Base-by-base conservation (phyloP, 92 coral and sea anemone species). In the Zoanthus solanderi region DNA sequence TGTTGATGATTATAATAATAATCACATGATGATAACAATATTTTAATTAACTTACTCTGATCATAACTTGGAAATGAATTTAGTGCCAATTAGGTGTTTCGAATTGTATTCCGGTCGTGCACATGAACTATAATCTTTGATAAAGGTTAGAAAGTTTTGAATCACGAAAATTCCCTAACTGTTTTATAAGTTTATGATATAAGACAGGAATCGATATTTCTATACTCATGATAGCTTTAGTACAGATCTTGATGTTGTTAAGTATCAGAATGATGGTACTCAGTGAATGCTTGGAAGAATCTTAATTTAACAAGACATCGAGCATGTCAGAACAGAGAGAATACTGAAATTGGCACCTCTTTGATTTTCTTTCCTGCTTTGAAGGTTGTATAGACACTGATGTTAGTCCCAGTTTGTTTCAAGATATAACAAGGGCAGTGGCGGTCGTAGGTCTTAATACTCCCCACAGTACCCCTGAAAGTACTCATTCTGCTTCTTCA, bases 381-480 rank as follows among this genome's bases (percentile, higher is more conserved):
- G 75, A 81, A 90, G 92, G 92, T 78, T 90, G 92, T 72, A 72
- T 86, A 31, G 92, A 90, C 76, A 88, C 88, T 15, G 92, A 90
- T 23, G 87, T 78, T 65, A 90, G 84, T 71, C 83, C 90, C 17
- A 78, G 78, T 86, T 71, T 79, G 17, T 90, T 71, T 72, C 87
- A 90, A 63, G 92, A 90, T 71, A 75, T 90, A 32, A 61, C 78
- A 75, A 79, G 92, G 83, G 89, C 92, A 8, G 37, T 81, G 61
- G 85, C 75, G 31, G 46, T 28, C 65, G 14, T 81, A 44, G 85
- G 75, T 31, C 63, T 73, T 13, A 17, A 15, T 69, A 61, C 13
- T 65, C 85, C 75, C 61, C 50, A 79, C 72, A 30, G 85, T 23
- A 63, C 46, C 85, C 85, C 85, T 48, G 75, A 65, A 29, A 66